Percentiles rank a stretch among this genome's conserved stretches.
Conservation (phyloP, 2,797 vertebrate genomes). For the Fistularia tabacaria region DNA sequence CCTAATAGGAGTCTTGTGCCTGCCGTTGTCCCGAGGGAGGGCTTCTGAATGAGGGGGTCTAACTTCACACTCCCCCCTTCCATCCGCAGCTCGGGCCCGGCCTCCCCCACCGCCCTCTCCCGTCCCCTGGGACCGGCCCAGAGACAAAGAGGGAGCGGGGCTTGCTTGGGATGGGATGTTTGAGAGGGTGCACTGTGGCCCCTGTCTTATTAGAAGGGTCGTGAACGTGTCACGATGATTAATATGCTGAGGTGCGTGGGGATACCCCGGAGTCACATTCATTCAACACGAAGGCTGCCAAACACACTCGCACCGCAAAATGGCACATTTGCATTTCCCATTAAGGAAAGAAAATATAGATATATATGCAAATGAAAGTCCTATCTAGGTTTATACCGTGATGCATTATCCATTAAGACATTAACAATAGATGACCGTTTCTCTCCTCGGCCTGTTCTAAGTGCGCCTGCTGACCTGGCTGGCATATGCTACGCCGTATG, state of each 20-base stretch:
- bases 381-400: slow-evolving; percentile 66
- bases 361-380: slow-evolving; percentile 80
- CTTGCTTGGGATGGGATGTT: slow-evolving; percentile 74
- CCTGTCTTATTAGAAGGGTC: slow-evolving; percentile 87
- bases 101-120: slow-evolving; percentile 71
- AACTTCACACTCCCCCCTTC: slow-evolving; percentile 73
- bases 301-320: slow-evolving; percentile 76
- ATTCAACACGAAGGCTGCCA: slow-evolving; percentile 74
- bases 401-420: slow-evolving; percentile 70
- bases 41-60: slow-evolving; percentile 79
- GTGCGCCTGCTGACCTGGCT: slow-evolving; percentile 47
- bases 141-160: slow-evolving; percentile 81
- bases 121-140: slow-evolving; percentile 73
- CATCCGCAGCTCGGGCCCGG: slow-evolving; percentile 60
- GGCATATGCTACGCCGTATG: slow-evolving; percentile 24
- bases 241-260: slow-evolving; percentile 82
- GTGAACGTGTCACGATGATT: slow-evolving; percentile 87
- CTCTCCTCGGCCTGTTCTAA: slow-evolving; percentile 39
- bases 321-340: slow-evolving; percentile 83
- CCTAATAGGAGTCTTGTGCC: slow-evolving; percentile 84
- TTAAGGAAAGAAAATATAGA: slow-evolving; percentile 80
- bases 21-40: slow-evolving; percentile 77
- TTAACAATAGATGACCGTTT: slow-evolving; percentile 73
- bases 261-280: slow-evolving; percentile 84
- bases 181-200: slow-evolving; percentile 78